Percentiles rank a stretch among this genome's conserved stretches.
These are phyloP conservation scores for Branchinecta sandiegonensis DNA, from an alignment of 2,888 invertebrate species.

Conservation along the genomic window DNA sequence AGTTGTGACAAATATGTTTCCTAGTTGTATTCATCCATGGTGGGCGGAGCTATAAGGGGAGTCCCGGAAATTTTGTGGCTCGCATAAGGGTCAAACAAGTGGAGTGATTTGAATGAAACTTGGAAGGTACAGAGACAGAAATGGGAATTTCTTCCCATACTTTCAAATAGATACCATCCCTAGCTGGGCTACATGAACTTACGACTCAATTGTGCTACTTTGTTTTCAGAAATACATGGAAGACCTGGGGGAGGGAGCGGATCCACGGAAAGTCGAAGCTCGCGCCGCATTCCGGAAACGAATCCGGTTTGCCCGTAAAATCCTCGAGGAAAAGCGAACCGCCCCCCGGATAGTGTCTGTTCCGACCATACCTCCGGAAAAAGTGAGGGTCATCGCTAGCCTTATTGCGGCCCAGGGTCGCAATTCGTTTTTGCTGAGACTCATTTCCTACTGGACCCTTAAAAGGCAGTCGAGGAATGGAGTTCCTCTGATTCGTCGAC, in stretches of 20 bases:
- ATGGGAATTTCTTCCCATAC: too few species aligned
- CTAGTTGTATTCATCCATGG: too few species aligned
- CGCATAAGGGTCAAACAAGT: too few species aligned
- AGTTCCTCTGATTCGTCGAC: constrained; percentile 72
- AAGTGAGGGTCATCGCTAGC: constrained; percentile 25
- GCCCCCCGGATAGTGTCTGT: constrained; percentile 82
- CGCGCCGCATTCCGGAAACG: constrained; percentile 55
- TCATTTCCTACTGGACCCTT: constrained; percentile 93
- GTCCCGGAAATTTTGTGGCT: too few species aligned
- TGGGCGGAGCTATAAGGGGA: too few species aligned
- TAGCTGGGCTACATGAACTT: not conserved
- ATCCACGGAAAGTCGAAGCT: constrained; percentile 30
- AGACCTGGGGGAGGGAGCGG: constrained; percentile 19
- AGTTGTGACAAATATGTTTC: too few species aligned
- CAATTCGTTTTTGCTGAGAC: constrained; percentile 67
- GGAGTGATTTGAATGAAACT: too few species aligned
- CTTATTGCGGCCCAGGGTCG: constrained; percentile 47
- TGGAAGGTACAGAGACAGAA: too few species aligned
- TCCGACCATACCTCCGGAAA: constrained; percentile 75
- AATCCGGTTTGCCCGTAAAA: constrained; percentile 72
- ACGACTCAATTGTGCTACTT: not conserved
- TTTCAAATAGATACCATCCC: too few species aligned
- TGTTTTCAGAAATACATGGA: constrained; percentile 14
- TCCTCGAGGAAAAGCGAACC: constrained; percentile 73
- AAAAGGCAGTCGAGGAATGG: constrained; percentile 90